Evolutionary conservation across 2,888 invertebrate species (phyloP), one percentile per base, ranked within the genome.

Genomic region (Ganaspis brasiliensis): DNA sequence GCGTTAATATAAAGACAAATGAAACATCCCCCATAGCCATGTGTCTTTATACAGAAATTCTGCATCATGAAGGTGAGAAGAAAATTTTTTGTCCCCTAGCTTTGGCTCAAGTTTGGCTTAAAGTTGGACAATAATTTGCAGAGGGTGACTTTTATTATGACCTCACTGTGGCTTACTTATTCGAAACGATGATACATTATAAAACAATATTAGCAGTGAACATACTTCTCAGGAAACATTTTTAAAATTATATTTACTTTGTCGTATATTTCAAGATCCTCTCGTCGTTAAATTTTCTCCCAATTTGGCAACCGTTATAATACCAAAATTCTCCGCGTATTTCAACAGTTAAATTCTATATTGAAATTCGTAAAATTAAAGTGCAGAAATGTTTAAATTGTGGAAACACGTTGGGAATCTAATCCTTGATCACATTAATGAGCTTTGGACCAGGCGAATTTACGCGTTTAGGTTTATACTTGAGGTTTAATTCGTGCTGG

Each of bases 1-100:
- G 82, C 82, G 88, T 86, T 88, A 88, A 89, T 89, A 88, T 88
- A 87, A 87, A 88, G 90, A 90, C 90, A 90, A 89, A 91, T 90
- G 91, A 90, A 89, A 87, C 88, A 81, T 80, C 77, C 77, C 82
- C 83, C 74, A 75, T 73, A 76, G 80, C 80, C 80, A 77, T 82
- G 81, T 77, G 82, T 83, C 82, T 82, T 79, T 81, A 81, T 82
- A 81, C 74, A 84, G 85, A 86, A 45, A 45, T 83, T 82, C 81
- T 81, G 4, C 85, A 82, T 83, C 82, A 73, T 75, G 78, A 74
- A 76, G 37, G 21, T 59, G 3, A 14, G 21, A 21, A n/a, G 75
- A 16, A 75, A 72, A 75, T 67, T 14, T 70, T 75, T 26, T 16
- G 70, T 73, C 72, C 70, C 24, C 0, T 21, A 45, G 10, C 40